Evolutionary conservation across 2,113 vertebrate species (phyloP), one percentile per base, ranked within the genome.

Genomic region (Agapornis roseicollis): DNA sequence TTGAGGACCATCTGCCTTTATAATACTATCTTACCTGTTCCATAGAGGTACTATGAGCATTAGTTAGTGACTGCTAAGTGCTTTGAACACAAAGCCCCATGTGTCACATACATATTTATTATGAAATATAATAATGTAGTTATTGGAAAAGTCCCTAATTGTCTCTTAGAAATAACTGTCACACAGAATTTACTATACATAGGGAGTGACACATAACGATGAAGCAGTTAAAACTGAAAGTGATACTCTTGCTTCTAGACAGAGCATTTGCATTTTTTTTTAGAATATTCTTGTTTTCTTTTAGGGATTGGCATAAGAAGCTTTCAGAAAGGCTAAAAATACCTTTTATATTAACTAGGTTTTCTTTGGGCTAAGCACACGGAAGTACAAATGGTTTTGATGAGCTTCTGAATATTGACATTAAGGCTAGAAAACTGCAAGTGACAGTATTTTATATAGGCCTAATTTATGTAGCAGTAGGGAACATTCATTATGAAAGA

Each of bases 311-410:
- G 74, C 58, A 93, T 74, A 94, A 94, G 82, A 80, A 88, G 46
- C 60, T 90, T 95, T 96, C 79, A 91, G 49, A 89, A 95, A 65
- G 49, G 31, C 85, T 89, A 93, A 94, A 94, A 96, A 94, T 95
- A 95, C 31, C 20, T 74, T 83, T 85, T 60, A 18, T 85, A 78
- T 90, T 94, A 93, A 88, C 82, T 74, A 72, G 47, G 31, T 92
- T 90, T 87, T 90, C 88, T 93, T 90, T 60, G 29, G 27, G 37
- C 44, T 88, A 72, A 79, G 47, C 47, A 81, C 56, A 79, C 9
- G 81, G 50, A 79, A 80, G 56, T 86, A 78, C 42, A 84, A 78
- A 25, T 0, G 3, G 27, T 55, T 92, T 88, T 94, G 63, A 88
- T 0, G 4, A 64, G 47, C 47, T 86, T 68, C 46, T 87, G 69